phyloP scores from a whole-genome alignment of 2,888 invertebrate species.

The Taphrorychus bicolor region DNA sequence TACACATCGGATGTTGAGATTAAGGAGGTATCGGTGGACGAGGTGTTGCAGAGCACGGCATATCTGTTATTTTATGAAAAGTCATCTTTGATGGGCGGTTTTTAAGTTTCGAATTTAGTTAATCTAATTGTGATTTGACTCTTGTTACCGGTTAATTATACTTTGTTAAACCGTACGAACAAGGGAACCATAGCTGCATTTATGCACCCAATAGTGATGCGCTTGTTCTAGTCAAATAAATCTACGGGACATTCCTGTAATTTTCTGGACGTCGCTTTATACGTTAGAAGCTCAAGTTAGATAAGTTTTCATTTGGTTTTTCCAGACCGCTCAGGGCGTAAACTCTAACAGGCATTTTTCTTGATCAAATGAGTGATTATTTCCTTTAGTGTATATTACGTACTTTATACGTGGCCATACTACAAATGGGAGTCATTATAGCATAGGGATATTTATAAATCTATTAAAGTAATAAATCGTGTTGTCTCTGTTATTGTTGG shows the following conservation, averaged over 20 bases:
- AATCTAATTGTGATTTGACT: neutral
- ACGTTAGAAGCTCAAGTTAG: neutral
- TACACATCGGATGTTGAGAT: constrained; percentile 88
- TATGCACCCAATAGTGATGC: neutral
- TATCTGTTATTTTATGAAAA: constrained; percentile 93
- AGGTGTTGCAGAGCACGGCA: constrained; percentile 85
- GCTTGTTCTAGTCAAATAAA: neutral
- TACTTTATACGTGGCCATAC: neutral
- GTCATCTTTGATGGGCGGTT: constrained; percentile 53
- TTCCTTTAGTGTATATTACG: too few relatives aligned
- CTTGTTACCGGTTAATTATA: neutral
- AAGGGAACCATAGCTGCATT: neutral
- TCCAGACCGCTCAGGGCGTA: too few relatives aligned
- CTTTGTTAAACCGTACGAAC: too few relatives aligned
- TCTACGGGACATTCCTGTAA: neutral
- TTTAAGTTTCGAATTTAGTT: constrained; percentile 24
- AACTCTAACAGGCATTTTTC: neutral
- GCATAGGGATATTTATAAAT: neutral
- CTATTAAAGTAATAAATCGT: too few relatives aligned
- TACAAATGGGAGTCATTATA: neutral
- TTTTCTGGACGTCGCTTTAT: neutral
- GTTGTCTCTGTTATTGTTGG: neutral
- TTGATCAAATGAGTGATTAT: neutral
- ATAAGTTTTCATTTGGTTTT: neutral
- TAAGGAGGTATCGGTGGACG: constrained; percentile 77